Evolutionary conservation across 2,113 vertebrate species (phyloP), one percentile per base, ranked within the genome.

Genomic region (Vidua chalybeata): DNA sequence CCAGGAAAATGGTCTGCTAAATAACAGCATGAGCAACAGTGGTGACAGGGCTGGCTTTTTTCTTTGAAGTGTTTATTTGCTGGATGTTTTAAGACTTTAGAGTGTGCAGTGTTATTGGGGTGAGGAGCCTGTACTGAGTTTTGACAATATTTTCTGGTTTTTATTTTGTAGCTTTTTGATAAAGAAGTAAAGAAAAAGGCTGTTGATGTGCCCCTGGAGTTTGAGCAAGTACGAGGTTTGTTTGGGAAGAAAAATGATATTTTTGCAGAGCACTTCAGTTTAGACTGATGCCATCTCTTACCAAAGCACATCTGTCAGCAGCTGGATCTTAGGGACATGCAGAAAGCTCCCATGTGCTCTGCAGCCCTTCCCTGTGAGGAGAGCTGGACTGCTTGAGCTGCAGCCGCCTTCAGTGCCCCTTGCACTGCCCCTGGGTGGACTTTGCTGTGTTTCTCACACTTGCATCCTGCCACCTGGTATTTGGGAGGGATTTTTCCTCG

Each of bases 81-180:
- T 84, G 39, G 17, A 37, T 72, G 19, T 84, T 81, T 22, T 48
- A 28, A 48, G 49, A 67, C 10, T 17, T 87, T 33, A 46, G 51
- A 59, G 9, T 23, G 39, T 84, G 30, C 55, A 59, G 33, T 55
- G 43, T 8, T 67, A 19, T 10, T 11, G 26, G 28, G n/a, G 10
- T 75, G 77, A 87, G 84, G 31, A 45, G 17, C 46, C 86, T 80
- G 31, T 67, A 9, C 45, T 75, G 56, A 78, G 4, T 78, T 93
- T 68, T 95, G 51, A 74, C 62, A 69, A 22, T 79, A 55, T 66
- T 51, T 49, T 56, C 43, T 87, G 3, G 15, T n/a, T 67, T 59
- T 81, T 68, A 8, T 82, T 41, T 90, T 80, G 16, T 94, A 99
- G 99, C 96, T 99, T 74, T 99, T 99, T 93, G 98, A 99, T 79